These are phyloP conservation scores for Pangasianodon gigas DNA, from an alignment of 2,113 vertebrate species.

Conservation along the genomic window DNA sequence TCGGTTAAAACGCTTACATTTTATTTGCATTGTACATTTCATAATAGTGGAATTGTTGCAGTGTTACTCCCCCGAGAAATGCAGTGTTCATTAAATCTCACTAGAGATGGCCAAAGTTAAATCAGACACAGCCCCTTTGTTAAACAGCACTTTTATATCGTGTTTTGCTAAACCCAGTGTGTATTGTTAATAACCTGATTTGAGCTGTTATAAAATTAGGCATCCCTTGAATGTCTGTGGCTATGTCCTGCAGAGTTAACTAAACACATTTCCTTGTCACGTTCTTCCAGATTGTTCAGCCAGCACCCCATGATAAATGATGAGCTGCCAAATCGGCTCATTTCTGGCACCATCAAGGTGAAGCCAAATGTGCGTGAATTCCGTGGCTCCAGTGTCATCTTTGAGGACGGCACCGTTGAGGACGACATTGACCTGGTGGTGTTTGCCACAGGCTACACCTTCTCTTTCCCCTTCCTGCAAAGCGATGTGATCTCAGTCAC, in stretches of 20 bases:
- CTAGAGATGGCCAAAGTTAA: background rate
- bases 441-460: conserved; percentile 90
- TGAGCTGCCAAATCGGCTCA: conserved; percentile 87
- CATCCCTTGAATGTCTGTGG: background rate
- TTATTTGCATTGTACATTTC: background rate
- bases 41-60: background rate
- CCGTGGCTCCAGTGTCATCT: conserved; percentile 80
- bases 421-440: conserved; percentile 82
- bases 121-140: background rate
- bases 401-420: conserved; percentile 81
- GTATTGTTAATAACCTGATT: background rate
- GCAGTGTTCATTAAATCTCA: background rate
- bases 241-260: background rate
- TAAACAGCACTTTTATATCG: background rate
- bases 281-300: conserved; percentile 69
- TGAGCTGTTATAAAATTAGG: background rate
- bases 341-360: conserved; percentile 81
- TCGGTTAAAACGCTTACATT: background rate
- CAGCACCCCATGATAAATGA: conserved; percentile 88
- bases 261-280: background rate
- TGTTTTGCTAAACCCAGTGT: background rate
- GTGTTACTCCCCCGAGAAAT: background rate
- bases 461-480: conserved; percentile 86
- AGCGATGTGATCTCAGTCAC: conserved; percentile 70
- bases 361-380: conserved; percentile 83